Conservation (phyloP, 2,113 vertebrate species). For the Aspidoscelis tigris region DNA sequence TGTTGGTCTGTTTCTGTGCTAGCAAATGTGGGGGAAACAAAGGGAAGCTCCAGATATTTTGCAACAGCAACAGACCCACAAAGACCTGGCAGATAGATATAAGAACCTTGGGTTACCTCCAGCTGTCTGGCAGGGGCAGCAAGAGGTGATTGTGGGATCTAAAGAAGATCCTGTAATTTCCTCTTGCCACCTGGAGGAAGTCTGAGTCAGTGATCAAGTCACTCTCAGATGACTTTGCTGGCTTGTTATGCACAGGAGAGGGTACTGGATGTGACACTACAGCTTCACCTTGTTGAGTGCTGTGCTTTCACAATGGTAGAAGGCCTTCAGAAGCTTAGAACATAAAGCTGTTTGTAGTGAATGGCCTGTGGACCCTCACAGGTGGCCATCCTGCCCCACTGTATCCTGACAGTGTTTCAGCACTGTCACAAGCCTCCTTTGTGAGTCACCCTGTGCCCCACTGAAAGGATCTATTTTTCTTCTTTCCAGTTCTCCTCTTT, state of each 20-base stretch:
- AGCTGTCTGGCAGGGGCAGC: too few relatives aligned
- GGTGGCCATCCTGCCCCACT: not conserved
- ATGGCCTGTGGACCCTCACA: not conserved
- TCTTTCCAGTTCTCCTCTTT: not conserved
- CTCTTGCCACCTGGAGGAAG: too few relatives aligned
- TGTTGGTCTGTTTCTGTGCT: too few relatives aligned
- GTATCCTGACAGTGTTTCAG: constrained; percentile 5
- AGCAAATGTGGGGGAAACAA: too few relatives aligned
- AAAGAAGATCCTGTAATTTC: too few relatives aligned
- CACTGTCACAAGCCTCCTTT: not conserved
- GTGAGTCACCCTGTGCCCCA: not conserved
- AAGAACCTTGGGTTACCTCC: too few relatives aligned
- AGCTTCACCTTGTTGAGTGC: not conserved
- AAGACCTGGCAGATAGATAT: too few relatives aligned
- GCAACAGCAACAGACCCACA: too few relatives aligned
- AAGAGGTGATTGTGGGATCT: too few relatives aligned
- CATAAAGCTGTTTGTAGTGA: not conserved
- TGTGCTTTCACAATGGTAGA: too few relatives aligned
- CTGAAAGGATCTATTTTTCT: not conserved
- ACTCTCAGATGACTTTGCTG: too few relatives aligned
- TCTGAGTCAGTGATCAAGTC: not conserved
- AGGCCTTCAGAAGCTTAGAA: not conserved
- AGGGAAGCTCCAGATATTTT: too few relatives aligned
- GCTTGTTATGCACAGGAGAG: not conserved
- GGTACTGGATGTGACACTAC: not conserved